Percentiles rank a stretch among this genome's conserved stretches.
These are phyloP conservation scores for Osedax frankpressi DNA, from an alignment of 2,888 invertebrate species.

Conservation along the genomic window DNA sequence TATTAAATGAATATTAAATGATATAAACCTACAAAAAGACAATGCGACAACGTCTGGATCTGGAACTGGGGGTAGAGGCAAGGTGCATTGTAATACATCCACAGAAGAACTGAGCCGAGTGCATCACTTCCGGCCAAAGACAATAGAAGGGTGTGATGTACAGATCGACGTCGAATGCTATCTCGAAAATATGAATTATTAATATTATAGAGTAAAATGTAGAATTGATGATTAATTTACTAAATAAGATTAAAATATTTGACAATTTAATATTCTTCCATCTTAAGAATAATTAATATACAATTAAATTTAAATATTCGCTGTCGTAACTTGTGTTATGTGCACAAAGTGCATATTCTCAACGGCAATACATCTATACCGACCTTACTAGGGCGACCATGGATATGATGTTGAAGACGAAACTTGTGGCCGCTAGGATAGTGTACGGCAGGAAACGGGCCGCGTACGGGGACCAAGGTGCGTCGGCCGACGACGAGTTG, in stretches of 20 bases:
- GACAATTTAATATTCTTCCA: too few relatives aligned
- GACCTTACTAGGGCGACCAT: constrained; percentile 31
- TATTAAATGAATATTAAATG: too few relatives aligned
- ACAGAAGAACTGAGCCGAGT: constrained; percentile 25
- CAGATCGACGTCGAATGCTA: constrained; percentile 28
- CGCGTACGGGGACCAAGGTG: constrained; percentile 16
- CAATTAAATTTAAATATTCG: too few relatives aligned
- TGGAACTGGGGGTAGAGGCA: constrained; percentile 25
- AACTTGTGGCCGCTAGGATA: constrained; percentile 17
- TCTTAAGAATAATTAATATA: too few relatives aligned
- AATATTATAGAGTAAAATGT: too few relatives aligned
- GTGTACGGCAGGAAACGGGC: constrained; percentile 26
- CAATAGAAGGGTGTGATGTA: constrained; percentile 32
- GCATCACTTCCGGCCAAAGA: constrained; percentile 28
- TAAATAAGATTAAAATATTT: too few relatives aligned
- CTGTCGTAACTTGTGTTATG: too few relatives aligned
- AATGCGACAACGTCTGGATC: constrained; percentile 23
- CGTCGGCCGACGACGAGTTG: neutral
- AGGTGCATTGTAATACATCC: constrained; percentile 30
- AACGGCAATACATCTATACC: too few relatives aligned
- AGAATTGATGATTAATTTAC: too few relatives aligned
- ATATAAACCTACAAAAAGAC: constrained; percentile 26
- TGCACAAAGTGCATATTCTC: too few relatives aligned
- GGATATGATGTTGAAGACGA: constrained; percentile 33
- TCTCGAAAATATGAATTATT: too few relatives aligned